phyloP scores from a whole-genome alignment of 2,888 invertebrate genomes.

The Drosophila paranaensis region DNA sequence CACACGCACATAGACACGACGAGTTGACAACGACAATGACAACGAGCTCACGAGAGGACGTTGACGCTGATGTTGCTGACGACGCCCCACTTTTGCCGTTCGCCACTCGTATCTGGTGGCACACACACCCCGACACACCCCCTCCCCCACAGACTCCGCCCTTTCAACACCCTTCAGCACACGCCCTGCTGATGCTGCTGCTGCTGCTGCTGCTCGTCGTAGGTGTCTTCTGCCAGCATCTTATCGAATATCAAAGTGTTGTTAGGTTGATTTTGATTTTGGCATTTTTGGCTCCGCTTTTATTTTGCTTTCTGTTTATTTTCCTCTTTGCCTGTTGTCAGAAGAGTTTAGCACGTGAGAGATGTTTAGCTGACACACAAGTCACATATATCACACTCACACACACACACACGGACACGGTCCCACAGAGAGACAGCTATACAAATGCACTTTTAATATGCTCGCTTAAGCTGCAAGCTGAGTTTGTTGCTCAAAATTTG shows the following conservation, averaged over 20 bases:
- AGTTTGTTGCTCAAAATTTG: neutral
- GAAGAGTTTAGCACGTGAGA: conserved; percentile 62
- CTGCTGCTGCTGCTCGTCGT: neutral
- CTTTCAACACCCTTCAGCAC: neutral
- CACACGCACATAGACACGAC: conserved; percentile 16
- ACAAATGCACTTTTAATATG: conserved; percentile 33
- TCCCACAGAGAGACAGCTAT: conserved; percentile 1
- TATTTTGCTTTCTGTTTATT: conserved; percentile 22
- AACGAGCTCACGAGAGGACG: conserved; percentile 42
- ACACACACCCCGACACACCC: neutral
- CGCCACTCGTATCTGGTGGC: conserved; percentile 11
- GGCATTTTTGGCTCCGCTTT: conserved; percentile 36
- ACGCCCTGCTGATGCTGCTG: neutral
- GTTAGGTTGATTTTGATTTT: conserved; percentile 60
- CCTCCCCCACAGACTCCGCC: neutral
- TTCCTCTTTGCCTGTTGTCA: conserved; percentile 30
- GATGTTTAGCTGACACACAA: conserved; percentile 41
- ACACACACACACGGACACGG: neutral
- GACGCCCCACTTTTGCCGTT: conserved; percentile 31
- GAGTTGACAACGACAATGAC: conserved; percentile 15
- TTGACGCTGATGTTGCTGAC: conserved; percentile 30
- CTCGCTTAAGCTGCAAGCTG: neutral
- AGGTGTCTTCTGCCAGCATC: conserved; percentile 32
- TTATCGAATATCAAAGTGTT: conserved; percentile 77
- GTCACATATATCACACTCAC: conserved; percentile 4